A percentile compares a stretch with the other conserved stretches of the same genome.
These are phyloP conservation scores for Eulithis testata DNA, from an alignment of 2,888 invertebrate species.

Conservation along the genomic window DNA sequence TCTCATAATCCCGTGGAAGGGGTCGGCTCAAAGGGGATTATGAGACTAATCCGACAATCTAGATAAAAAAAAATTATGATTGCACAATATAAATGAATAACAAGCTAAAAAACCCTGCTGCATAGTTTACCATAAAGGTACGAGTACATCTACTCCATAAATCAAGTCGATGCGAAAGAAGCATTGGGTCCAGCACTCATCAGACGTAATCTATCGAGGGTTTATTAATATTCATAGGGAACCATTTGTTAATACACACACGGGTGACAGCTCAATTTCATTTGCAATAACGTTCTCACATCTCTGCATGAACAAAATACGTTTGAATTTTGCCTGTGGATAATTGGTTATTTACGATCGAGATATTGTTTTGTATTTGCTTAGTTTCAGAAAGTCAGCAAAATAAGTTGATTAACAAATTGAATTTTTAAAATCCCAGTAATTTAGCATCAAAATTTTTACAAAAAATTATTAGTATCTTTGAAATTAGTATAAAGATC, in stretches of 20 bases:
- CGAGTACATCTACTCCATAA: constrained; percentile 38
- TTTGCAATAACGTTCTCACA: constrained; percentile 57
- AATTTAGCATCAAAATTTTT: too few relatives aligned
- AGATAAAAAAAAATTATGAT: too few relatives aligned
- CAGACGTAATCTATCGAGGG: constrained; percentile 59
- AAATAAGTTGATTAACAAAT: too few relatives aligned
- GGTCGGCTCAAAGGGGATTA: too few relatives aligned
- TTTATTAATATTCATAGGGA: constrained; percentile 80
- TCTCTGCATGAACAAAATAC: background rate
- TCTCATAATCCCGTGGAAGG: too few relatives aligned
- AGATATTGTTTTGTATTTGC: background rate
- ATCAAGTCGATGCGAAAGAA: constrained; percentile 44
- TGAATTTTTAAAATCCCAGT: too few relatives aligned
- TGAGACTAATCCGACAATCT: too few relatives aligned
- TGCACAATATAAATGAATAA: too few relatives aligned
- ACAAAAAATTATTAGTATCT: too few relatives aligned
- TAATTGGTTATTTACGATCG: background rate
- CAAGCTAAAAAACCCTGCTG: background rate
- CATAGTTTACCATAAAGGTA: constrained; percentile 8
- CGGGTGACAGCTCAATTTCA: constrained; percentile 80
- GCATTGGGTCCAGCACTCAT: constrained; percentile 48
- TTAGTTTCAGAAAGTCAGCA: background rate
- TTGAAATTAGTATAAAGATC: too few relatives aligned
- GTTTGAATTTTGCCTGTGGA: background rate
- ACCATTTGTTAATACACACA: constrained; percentile 78